Evolutionary conservation across 1,140 invertebrate genomes (phyloP).

Genomic region (Acromyrmex heyeri): DNA sequence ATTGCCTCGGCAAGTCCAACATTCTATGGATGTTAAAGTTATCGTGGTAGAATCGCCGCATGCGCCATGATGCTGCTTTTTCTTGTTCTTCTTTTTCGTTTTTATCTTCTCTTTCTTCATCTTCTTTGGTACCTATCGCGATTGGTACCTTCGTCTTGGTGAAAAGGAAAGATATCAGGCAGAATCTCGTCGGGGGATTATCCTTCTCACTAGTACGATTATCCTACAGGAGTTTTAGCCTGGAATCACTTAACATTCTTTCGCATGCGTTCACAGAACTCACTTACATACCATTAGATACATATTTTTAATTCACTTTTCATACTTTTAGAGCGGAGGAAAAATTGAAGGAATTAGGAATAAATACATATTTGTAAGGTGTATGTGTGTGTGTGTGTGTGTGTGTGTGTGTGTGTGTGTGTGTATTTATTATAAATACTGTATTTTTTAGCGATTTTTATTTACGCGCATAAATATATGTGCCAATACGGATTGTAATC

Average conservation of each 20-base stretch:
- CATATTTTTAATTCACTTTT: not conserved
- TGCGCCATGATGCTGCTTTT: conserved; percentile 70
- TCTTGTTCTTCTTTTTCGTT: conserved; percentile 60
- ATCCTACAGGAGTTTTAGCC: conserved; percentile 26
- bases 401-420: not conserved
- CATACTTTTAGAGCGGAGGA: not conserved
- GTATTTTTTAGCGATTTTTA: not conserved
- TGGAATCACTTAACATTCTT: not conserved
- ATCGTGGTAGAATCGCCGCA: conserved; percentile 74
- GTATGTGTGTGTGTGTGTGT: too few species aligned
- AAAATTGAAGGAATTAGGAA: not conserved
- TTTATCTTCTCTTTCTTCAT: conserved; percentile 8
- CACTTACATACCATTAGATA: not conserved
- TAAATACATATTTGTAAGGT: conserved; percentile 3
- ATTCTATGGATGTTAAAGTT: conserved; percentile 78
- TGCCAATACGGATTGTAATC: not conserved
- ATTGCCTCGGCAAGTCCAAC: conserved; percentile 74
- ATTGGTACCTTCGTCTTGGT: conserved; percentile 30
- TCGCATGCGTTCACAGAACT: conserved; percentile 11
- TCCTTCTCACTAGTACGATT: conserved; percentile 34
- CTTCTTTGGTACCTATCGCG: conserved; percentile 1
- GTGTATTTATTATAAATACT: too few species aligned
- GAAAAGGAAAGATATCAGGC: conserved; percentile 64
- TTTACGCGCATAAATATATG: not conserved
- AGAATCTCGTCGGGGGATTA: conserved; percentile 66